Conservation (phyloP, 2,797 vertebrate genomes). For the Eleutherodactylus coqui region DNA sequence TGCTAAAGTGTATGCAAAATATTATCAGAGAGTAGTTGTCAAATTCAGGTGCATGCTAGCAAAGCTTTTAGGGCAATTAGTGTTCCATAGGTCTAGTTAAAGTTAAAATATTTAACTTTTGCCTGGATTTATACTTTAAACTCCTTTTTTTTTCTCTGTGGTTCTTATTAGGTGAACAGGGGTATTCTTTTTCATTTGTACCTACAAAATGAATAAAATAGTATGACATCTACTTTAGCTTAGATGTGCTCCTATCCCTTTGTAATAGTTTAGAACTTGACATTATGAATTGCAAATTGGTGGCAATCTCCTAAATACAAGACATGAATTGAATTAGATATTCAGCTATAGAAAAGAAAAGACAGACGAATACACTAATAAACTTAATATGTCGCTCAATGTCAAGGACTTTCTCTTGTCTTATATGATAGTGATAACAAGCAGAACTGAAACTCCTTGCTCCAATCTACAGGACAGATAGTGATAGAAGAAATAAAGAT, state of each 20-base stretch:
- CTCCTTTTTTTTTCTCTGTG: no score
- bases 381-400: not conserved
- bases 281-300: not conserved
- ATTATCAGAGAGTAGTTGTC: no score
- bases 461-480: no score
- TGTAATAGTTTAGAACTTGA: not conserved
- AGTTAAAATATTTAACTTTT: no score
- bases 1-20: no score
- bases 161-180: not conserved
- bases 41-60: no score
- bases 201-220: no score
- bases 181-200: not conserved
- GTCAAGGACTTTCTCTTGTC: not conserved
- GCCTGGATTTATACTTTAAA: no score
- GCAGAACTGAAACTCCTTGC: no score
- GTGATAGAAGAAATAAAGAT: no score
- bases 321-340: not conserved
- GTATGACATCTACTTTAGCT: not conserved
- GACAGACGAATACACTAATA: not conserved
- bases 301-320: not conserved
- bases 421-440: not conserved
- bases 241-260: not conserved
- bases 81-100: no score
- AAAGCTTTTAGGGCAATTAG: no score
- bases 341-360: not conserved